Conservation (phyloP, 2,113 vertebrate species). For the Hippopotamus amphibius region DNA sequence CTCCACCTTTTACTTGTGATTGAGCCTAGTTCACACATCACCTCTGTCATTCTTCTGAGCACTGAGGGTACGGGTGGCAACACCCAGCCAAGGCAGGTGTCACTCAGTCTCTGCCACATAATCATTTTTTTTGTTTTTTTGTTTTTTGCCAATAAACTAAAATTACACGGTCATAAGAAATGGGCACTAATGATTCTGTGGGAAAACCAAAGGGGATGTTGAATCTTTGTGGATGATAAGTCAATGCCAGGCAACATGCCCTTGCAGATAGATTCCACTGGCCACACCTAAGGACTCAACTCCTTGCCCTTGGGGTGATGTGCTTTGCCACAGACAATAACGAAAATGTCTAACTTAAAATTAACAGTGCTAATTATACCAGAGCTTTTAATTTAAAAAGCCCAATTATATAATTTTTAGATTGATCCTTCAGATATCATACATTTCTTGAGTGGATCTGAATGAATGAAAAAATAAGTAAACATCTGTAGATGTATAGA, state of each 20-base stretch:
- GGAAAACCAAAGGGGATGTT: background rate
- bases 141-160: background rate
- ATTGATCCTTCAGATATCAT: background rate
- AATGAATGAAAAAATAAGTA: background rate
- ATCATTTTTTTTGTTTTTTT: background rate
- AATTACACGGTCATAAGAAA: background rate
- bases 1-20: background rate
- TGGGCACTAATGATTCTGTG: background rate
- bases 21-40: background rate
- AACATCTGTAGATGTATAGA: background rate
- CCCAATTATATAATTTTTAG: background rate
- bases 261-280: background rate
- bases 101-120: background rate
- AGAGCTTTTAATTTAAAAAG: conserved; percentile 9
- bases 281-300: background rate
- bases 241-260: background rate
- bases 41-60: background rate
- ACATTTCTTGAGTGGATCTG: background rate
- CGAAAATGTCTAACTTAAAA: background rate
- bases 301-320: background rate
- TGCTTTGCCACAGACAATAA: conserved; percentile 13
- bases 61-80: background rate
- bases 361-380: background rate
- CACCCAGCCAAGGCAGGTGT: background rate
- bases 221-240: background rate